These are phyloP conservation scores for Dendrolimus pini DNA, from an alignment of 2,888 invertebrate species.

Conservation along the genomic window DNA sequence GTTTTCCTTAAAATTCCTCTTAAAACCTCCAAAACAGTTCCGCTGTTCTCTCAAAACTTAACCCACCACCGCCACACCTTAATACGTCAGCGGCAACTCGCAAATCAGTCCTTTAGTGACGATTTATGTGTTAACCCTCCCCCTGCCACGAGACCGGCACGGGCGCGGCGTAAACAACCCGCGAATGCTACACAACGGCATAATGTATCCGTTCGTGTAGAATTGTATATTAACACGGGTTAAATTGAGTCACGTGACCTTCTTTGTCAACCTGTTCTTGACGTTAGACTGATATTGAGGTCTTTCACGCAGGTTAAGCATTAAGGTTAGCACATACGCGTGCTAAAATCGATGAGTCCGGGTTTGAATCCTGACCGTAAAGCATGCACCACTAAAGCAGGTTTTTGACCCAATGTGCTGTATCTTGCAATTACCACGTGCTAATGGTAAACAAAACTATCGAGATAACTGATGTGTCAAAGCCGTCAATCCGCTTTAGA, in stretches of 20 bases:
- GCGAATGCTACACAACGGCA: neutral
- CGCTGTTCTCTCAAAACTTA: neutral
- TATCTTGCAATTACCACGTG: too few species aligned
- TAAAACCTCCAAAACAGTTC: neutral
- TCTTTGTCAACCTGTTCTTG: neutral
- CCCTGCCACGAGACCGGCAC: conserved; percentile 2
- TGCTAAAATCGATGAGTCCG: too few species aligned
- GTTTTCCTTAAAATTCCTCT: too few species aligned
- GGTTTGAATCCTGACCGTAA: too few species aligned
- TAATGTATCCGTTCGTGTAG: neutral
- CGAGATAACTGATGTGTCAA: too few species aligned
- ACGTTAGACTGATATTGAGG: too few species aligned
- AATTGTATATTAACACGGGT: neutral
- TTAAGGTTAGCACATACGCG: too few species aligned
- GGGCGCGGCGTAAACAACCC: neutral
- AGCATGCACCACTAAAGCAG: too few species aligned
- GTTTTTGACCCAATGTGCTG: too few species aligned
- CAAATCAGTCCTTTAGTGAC: conserved; percentile 39
- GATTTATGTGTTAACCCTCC: conserved; percentile 35
- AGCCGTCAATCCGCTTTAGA: too few species aligned
- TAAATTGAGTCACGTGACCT: neutral
- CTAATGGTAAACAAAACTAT: too few species aligned
- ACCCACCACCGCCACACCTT: conserved; percentile 1
- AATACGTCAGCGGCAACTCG: conserved; percentile 32
- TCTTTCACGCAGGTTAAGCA: too few species aligned